Evolutionary conservation across 2,888 invertebrate genomes (phyloP).

Genomic region (Dusona sp.): DNA sequence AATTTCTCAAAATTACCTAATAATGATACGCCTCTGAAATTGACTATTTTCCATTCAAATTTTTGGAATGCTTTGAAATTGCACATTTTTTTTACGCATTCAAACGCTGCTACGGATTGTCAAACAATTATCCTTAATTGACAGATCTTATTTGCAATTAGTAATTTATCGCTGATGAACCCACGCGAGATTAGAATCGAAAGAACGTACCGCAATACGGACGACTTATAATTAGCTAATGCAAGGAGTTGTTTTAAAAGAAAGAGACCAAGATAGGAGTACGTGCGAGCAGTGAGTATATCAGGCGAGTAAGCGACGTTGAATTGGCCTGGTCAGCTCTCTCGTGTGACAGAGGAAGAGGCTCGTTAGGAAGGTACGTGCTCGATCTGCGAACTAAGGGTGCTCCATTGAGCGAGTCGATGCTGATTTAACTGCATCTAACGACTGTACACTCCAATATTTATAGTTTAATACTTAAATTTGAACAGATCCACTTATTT

Average conservation of each 20-base stretch:
- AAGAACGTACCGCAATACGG: neutral
- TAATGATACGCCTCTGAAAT: too few species aligned
- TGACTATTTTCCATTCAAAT: too few species aligned
- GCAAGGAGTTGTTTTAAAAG: neutral
- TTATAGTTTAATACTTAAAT: constrained; percentile 5
- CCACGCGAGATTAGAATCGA: neutral
- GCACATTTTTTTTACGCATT: too few species aligned
- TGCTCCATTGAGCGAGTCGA: constrained; percentile 44
- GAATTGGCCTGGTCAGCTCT: constrained; percentile 63
- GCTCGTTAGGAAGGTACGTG: constrained; percentile 77
- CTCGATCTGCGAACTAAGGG: constrained; percentile 66
- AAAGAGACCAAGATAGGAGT: constrained; percentile 18
- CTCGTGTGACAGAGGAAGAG: constrained; percentile 76
- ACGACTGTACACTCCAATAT: constrained; percentile 3
- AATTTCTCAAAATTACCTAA: too few species aligned
- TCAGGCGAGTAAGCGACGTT: constrained; percentile 46
- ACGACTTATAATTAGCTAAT: constrained; percentile 19
- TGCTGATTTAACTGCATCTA: constrained; percentile 43
- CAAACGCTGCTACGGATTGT: neutral
- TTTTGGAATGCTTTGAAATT: too few species aligned
- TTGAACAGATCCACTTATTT: neutral
- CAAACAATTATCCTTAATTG: neutral
- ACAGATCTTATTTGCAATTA: neutral
- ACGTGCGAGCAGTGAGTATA: constrained; percentile 4
- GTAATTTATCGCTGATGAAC: neutral